Percentiles rank a stretch among this genome's conserved stretches.
These are phyloP conservation scores for Bradypus variegatus DNA, from an alignment of 2,797 vertebrate genomes.

Conservation along the genomic window DNA sequence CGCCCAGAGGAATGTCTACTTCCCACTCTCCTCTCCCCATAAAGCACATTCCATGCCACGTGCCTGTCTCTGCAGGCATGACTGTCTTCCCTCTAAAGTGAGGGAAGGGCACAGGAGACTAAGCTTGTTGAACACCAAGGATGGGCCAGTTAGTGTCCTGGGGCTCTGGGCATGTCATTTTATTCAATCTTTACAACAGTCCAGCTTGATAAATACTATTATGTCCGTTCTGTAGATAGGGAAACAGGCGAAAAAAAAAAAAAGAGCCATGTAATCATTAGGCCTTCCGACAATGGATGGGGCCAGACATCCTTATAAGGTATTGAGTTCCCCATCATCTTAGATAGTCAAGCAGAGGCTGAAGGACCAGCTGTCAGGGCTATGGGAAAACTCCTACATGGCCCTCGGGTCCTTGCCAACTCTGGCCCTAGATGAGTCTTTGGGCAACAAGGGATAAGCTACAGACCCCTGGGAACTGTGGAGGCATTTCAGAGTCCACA, in stretches of 20 bases:
- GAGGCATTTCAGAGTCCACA: not conserved
- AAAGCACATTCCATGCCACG: accelerated
- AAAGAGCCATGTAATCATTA: not conserved
- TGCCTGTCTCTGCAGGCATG: accelerated
- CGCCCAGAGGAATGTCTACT: accelerated
- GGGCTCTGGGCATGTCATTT: not conserved
- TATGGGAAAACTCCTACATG: not conserved
- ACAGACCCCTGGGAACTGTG: not conserved
- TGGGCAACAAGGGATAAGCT: not conserved
- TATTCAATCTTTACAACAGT: not conserved
- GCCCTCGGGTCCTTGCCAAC: not conserved
- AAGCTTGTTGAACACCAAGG: accelerated
- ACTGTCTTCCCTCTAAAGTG: not conserved
- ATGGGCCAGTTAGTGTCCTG: not conserved
- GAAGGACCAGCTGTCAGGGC: not conserved
- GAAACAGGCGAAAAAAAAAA: not conserved
- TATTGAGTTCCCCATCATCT: not conserved
- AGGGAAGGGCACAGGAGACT: not conserved
- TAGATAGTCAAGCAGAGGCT: not conserved
- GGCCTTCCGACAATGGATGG: not conserved
- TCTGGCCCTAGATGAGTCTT: not conserved
- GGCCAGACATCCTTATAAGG: not conserved
- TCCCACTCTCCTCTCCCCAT: not conserved
- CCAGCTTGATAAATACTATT: not conserved
- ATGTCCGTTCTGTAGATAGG: not conserved